Evolutionary conservation across 2,797 vertebrate species (phyloP).

Genomic region (Darevskia mixta): DNA sequence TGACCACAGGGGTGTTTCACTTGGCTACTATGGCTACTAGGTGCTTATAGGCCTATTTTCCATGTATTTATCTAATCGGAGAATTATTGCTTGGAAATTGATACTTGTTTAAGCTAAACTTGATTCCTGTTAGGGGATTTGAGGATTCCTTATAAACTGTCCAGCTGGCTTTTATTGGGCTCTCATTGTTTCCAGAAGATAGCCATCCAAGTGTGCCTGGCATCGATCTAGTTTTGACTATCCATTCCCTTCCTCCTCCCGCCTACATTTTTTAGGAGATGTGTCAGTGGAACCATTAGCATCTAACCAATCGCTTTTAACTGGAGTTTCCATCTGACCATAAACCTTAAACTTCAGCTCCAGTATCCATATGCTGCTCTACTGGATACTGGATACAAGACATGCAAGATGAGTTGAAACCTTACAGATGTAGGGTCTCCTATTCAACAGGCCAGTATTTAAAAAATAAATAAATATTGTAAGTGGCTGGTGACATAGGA

Average conservation of each 20-base stretch:
- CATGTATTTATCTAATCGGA: background rate
- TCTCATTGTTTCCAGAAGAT: conserved; percentile 18
- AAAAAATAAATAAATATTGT: background rate
- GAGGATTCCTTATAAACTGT: background rate
- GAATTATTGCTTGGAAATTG: conserved; percentile 9
- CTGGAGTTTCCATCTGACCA: background rate
- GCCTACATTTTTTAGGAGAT: background rate
- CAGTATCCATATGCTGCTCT: background rate
- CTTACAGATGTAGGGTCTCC: conserved; percentile 33
- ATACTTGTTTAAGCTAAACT: background rate
- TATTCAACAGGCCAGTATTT: background rate
- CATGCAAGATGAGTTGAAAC: background rate
- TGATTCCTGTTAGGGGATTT: background rate
- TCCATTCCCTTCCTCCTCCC: background rate
- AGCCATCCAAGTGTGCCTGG: background rate
- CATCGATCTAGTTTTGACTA: background rate
- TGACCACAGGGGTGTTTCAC: background rate
- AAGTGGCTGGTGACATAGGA: background rate
- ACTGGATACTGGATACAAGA: background rate
- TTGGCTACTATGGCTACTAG: fast-evolving
- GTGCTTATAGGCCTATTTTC: background rate
- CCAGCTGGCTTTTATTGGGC: conserved; percentile 9
- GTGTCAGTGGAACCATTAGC: background rate
- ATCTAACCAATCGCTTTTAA: background rate
- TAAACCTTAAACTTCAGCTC: background rate